Evolutionary conservation across 2,797 vertebrate species (phyloP), one percentile per base, ranked within the genome.

Genomic region (Lagodon rhomboides): DNA sequence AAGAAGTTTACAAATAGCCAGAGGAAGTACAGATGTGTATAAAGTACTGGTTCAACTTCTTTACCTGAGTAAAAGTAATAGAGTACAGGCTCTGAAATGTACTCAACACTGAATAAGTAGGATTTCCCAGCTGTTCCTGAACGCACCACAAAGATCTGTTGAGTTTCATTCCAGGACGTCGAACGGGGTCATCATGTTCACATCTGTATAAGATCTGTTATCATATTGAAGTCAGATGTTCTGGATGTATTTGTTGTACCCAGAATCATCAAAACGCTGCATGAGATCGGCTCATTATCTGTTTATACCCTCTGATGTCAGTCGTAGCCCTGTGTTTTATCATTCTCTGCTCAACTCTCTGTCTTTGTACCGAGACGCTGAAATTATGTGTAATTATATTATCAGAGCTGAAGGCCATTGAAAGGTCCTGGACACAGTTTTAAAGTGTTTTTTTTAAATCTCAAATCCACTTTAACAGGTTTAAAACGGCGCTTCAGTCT

Each of bases 341-440:
- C 8, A 25, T 0, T 25, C 25, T 71, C 16, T 18, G 51, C 53
- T 65, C 61, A 15, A 0, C 47, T 38, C 23, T 74, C 5, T 27
- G 47, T 38, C n/a, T 67, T 46, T 59, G 30, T 22, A 9, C 11
- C 13, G 0, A 47, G 17, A 60, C 15, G 27, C 20, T 22, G 13
- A 56, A 58, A 68, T 50, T 51, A 18, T 38, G n/a, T 73, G 53
- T 68, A 61, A 71, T 80, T 27, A 69, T 41, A 86, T 84, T 43
- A 77, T 61, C 64, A 12, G 17, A 43, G 17, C 46, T 13, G 25
- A 77, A 77, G 61, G 55, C 70, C 59, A 46, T 60, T 71, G 51
- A 43, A 68, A 73, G 75, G 75, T 54, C 15, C 54, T 2, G 69
- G 60, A 73, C 73, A 65, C 68, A 25, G 73, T 66, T 70, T 66